phyloP scores from a whole-genome alignment of 2,797 vertebrate species.

The Mareca penelope region DNA sequence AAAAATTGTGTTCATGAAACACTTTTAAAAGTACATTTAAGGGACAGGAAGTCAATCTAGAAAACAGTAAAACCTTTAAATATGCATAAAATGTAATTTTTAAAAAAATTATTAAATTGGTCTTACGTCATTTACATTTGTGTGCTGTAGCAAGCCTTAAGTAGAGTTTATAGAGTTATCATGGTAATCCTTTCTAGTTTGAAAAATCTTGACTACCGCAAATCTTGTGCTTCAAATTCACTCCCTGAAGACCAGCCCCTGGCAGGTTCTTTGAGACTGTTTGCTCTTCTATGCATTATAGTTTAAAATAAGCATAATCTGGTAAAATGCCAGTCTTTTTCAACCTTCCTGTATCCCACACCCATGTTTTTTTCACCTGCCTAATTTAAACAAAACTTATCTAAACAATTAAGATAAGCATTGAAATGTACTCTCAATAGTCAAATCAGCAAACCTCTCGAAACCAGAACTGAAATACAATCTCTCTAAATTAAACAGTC shows the following conservation, averaged over 20 bases:
- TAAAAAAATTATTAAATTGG: background rate
- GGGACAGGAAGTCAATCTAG: background rate
- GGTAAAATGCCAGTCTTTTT: constrained; percentile 60
- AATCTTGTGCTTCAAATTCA: background rate
- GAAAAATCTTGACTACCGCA: background rate
- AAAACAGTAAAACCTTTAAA: background rate
- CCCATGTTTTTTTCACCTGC: constrained; percentile 80
- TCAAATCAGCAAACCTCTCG: constrained; percentile 81
- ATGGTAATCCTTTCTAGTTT: background rate
- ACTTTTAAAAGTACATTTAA: background rate
- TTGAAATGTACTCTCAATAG: constrained; percentile 62
- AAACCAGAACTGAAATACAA: constrained; percentile 85
- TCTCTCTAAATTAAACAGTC: constrained; percentile 86
- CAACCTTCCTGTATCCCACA: constrained; percentile 62
- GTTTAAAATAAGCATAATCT: constrained; percentile 65
- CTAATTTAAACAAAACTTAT: constrained; percentile 78
- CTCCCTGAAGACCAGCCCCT: background rate
- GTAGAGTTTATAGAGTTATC: background rate
- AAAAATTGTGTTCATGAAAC: background rate
- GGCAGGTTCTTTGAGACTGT: constrained; percentile 50
- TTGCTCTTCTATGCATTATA: constrained; percentile 44
- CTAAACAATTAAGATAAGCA: constrained; percentile 82
- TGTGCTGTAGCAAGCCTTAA: background rate
- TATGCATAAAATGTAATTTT: background rate
- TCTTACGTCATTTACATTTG: background rate